These are phyloP conservation scores for Aethes cnicana DNA, from an alignment of 2,888 invertebrate genomes.

Conservation along the genomic window DNA sequence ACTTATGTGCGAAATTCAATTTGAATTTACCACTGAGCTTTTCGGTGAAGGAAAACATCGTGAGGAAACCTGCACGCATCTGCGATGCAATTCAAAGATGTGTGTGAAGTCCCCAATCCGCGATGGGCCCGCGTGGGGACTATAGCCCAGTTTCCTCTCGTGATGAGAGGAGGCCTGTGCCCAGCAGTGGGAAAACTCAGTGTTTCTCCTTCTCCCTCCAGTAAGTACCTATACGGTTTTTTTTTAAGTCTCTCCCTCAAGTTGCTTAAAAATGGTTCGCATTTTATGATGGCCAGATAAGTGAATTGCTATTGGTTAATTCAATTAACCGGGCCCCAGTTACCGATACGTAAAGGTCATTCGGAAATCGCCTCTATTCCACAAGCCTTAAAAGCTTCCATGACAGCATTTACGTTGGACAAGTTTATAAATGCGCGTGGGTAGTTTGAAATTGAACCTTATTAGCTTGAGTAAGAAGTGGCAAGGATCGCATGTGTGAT, in stretches of 20 bases:
- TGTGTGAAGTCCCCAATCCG: no score
- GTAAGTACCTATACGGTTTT: no score
- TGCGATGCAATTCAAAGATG: no score
- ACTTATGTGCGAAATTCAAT: no score
- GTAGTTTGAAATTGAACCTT: neutral
- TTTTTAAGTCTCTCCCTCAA: neutral
- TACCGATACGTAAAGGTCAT: neutral
- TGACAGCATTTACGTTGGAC: neutral
- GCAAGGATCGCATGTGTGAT: neutral
- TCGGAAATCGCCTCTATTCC: neutral
- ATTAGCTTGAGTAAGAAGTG: neutral
- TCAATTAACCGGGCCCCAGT: constrained; percentile 6
- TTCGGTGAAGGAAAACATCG: no score
- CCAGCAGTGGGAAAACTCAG: no score
- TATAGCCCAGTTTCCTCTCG: no score
- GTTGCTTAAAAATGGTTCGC: neutral
- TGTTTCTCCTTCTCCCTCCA: no score
- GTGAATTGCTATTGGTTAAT: constrained; percentile 15
- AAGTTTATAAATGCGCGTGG: neutral
- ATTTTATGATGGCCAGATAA: neutral
- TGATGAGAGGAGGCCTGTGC: no score
- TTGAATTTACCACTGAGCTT: no score
- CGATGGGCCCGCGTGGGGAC: no score
- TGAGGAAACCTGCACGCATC: no score
- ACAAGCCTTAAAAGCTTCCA: neutral